Base-by-base conservation (phyloP, 2,113 vertebrate species). In the Promerops cafer region DNA sequence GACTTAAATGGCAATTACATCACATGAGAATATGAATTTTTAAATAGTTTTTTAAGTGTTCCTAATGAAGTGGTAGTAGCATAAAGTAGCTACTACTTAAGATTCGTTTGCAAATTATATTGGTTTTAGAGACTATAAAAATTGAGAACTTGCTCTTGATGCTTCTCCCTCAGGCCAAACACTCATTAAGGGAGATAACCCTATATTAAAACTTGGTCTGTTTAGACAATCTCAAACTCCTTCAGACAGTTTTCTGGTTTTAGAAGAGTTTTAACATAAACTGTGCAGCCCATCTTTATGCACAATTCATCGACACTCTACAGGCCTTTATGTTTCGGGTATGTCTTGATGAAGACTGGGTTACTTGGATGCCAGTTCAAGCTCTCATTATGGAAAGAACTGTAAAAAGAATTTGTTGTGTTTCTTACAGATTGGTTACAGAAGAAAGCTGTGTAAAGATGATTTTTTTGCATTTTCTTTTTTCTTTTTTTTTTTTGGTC, bases 1-100 rank as follows among this genome's bases (percentile, higher is more conserved):
- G 72, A 88, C 66, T 93, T 95, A 92, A 94, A 95, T 69, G 53
- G 66, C 49, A 96, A 30, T 89, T 76, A 77, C 17, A n/a, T 77
- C 9, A 42, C 60, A 89, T 56, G 63, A 68, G 61, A 94, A 95
- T 83, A 84, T 75, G 89, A 95, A 94, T 92, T 91, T 96, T 95
- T 94, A 56, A 92, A 89, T 78, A 57, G 35, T 8, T 90, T 78
- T 92, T 69, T 7, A 92, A 86, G 26, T 75, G 47, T 78, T 93
- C 39, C 39, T 68, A 63, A 77, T 83, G 54, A 94, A 95, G 42
- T 90, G n/a, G 30, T 54, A 63, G 78, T 42, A 90, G 45, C 15
- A 35, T 60, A 31, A 90, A 92, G 88, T 86, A 94, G 76, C 83
- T 93, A 19, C 42, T 90, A 40, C 71, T 94, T 80, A 40, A 77